Evolutionary conservation across 2,797 vertebrate genomes (phyloP), one percentile per base, ranked within the genome.

Genomic region (Furcifer pardalis): DNA sequence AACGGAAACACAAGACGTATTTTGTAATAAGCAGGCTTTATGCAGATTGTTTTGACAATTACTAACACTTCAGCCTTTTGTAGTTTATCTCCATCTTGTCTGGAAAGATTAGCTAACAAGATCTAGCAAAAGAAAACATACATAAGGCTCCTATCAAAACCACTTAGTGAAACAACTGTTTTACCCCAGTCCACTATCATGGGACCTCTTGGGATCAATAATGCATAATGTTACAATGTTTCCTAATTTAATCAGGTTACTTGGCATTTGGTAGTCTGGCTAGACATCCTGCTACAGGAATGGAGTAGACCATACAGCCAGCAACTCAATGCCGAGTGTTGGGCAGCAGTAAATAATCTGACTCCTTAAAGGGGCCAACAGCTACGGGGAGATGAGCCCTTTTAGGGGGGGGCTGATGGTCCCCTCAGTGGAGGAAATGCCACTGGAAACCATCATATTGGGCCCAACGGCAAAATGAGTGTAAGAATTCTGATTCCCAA

Each of bases 1-100:
- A 17, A 92, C 89, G 52, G 30, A 86, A 42, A 92, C 82, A 88
- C 9, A 62, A 42, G 19, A n/a, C 44, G 13, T 1, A 21, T 25
- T 46, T 40, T 68, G 30, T 27, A 87, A 5, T 65, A 65, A n/a
- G 42, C 42, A 86, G 12, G 23, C 40, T 42, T 6, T 71, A 60
- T 9, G 37, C 9, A 81, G 8, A 78, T 25, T 79, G 7, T 7
- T 1, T 0, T 59, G 62, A 0, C n/a, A 49, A 8, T 42, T 74
- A 66, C 12, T 63, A 79, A 65, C 6, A 40, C 35, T 81, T 60
- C 68, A 72, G 42, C 25, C 30, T 46, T 44, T 59, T 25, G 30
- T 8, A 59, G 10, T 10, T 59, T 42, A 9, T 40, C 59, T 62
- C 42, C 12, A 32, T 62, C 42, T 42, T 72, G 37, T 72, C 68